Evolutionary conservation across 2,888 invertebrate genomes (phyloP), one percentile per base, ranked within the genome.

Genomic region (Buathra laborator): DNA sequence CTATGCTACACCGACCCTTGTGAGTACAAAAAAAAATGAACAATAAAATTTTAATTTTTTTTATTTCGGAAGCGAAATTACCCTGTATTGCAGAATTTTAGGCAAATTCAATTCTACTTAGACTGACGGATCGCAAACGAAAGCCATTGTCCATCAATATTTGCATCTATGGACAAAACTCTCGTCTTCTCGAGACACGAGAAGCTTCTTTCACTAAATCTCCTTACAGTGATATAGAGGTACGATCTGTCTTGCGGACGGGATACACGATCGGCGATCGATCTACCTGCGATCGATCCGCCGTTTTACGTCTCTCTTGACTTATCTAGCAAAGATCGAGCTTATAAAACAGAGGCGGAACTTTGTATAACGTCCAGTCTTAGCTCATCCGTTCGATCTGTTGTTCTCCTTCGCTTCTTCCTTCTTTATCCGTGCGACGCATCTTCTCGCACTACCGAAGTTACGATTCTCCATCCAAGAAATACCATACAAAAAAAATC

Each of bases 261-360:
- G 64, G 64, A 85, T 86, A 90, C 86, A 87, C 89, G 89, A 91
- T 91, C 89, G 88, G 71, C 88, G 89, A 90, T 90, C 90, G 89
- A 90, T 90, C 90, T 89, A 88, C 76, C 84, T 78, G 86, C 87
- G 88, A 88, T 88, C 85, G 85, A 85, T 82, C 85, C 62, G 66
- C 66, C 48, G 44, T 68, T 84, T 78, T 70, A 84, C 84, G 84
- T 84, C 84, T 84, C 81, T 84, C 84, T 84, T 70, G 81, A 84
- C 19, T 81, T 84, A 84, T 84, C 81, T 84, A 70, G 81, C 81
- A 32, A 78, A 74, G 78, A 84, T 81, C 84, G 68, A 74, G 67
- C 77, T 29, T 59, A 74, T 62, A 81, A 81, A 81, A 70, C 64
- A 77, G 24, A 51, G 37, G 37, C 62, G 74, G 62, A 64, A 64